A percentile compares a stretch with the other conserved stretches of the same genome.
Evolutionary conservation across 2,113 vertebrate genomes (phyloP).

Genomic region (Dipodomys merriami): DNA sequence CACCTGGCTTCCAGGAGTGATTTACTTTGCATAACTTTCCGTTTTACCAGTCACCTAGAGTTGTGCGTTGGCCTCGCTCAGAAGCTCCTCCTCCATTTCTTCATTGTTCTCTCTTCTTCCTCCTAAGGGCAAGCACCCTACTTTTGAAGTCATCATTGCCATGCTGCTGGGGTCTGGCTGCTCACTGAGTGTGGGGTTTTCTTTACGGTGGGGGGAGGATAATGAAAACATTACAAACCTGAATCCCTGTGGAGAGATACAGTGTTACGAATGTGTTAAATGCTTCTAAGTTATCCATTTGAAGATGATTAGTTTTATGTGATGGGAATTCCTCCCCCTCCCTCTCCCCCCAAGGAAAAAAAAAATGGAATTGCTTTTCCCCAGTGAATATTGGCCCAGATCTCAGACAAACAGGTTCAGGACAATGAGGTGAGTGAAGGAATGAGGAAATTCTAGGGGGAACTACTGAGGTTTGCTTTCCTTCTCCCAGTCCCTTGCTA

Average conservation of each 20-base stretch:
- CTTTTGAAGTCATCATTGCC: background rate
- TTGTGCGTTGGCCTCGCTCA: rapidly evolving
- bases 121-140: rapidly evolving
- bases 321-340: background rate
- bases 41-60: background rate
- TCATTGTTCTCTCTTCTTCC: background rate
- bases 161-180: no score
- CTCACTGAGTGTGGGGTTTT: background rate
- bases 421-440: background rate
- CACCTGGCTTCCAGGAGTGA: background rate
- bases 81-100: background rate
- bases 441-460: background rate
- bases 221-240: background rate
- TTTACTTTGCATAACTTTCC: background rate
- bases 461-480: background rate
- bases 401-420: constrained; percentile 27
- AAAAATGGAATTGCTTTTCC: background rate
- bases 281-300: background rate
- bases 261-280: background rate
- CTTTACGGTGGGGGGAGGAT: background rate
- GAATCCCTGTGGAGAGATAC: background rate
- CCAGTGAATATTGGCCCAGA: background rate
- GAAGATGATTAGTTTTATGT: background rate
- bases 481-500: background rate
- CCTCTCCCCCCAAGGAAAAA: background rate